Evolutionary conservation across 2,113 vertebrate genomes (phyloP), one percentile per base, ranked within the genome.

Genomic region (Cervus canadensis): DNA sequence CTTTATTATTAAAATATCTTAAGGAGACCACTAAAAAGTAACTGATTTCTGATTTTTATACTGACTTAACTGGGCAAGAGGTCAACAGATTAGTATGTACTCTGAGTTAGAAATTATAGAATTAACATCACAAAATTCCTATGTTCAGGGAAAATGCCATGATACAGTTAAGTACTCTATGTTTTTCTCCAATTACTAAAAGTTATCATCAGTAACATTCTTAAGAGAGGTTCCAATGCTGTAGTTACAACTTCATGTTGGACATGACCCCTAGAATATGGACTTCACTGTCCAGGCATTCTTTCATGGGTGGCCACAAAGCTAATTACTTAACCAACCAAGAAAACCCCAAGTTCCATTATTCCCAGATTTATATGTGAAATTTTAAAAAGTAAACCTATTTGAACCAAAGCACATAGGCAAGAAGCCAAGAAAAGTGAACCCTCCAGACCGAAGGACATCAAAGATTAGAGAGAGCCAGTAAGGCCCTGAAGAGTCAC

Each of bases 401-500:
- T 25, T 23, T 2, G 78, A 23, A 12, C 28, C 1, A 2, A 94
- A 92, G 89, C 71, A 96, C 96, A 40, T 2, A 21, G 71, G 25
- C 56, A 89, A 95, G 15, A 89, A 25, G 28, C 48, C 92, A 87
- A 62, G 62, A 83, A n/a, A 85, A 96, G 50, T 67, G 64, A 93
- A 5, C 6, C 67, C 2, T 19, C 33, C 16, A 17, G 45, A 91
- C 21, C 6, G 45, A 97, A 98, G 93, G 89, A 59, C 4, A 13
- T 90, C 76, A 96, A 94, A 97, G 90, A 96, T 94, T 62, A 97
- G 21, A 88, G 87, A 43, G 85, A 97, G n/a, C 83, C 33, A 97
- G 96, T 52, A 97, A 82, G 90, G 93, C 90, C 96, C 78, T 76
- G 81, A 82, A 83, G 96, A 98, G 90, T 96, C 62, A 67, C 81